Conservation (phyloP, 1,140 invertebrate genomes). For the Orchestia grillus region DNA sequence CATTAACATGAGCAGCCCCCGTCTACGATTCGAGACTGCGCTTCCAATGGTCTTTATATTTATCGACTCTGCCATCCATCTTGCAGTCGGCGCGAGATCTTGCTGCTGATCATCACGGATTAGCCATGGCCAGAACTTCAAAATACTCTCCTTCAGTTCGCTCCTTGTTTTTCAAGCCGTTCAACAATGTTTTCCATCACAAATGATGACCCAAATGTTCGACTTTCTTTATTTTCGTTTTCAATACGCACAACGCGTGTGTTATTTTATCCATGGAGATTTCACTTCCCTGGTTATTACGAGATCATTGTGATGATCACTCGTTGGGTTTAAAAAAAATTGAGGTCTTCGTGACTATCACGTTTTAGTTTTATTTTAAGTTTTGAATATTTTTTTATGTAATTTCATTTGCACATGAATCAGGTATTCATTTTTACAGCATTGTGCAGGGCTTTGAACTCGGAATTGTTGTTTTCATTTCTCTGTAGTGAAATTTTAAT, state of each 20-base stretch:
- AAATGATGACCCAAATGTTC: background rate
- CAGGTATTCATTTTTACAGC: too few relatives aligned
- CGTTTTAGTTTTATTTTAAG: too few relatives aligned
- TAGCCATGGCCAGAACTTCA: background rate
- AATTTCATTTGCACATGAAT: too few relatives aligned
- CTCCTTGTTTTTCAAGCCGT: background rate
- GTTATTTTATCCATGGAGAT: background rate
- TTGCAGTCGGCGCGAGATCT: background rate
- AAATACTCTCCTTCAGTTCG: background rate
- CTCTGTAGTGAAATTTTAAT: background rate
- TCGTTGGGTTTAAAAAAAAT: too few relatives aligned
- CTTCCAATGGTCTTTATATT: background rate
- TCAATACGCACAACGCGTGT: background rate
- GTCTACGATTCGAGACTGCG: background rate
- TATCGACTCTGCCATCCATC: slow-evolving; percentile 18
- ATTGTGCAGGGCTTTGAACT: too few relatives aligned
- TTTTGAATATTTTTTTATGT: too few relatives aligned
- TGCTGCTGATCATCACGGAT: slow-evolving; percentile 3
- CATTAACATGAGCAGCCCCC: background rate
- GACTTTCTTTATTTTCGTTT: background rate
- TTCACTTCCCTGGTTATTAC: background rate
- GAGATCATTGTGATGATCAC: too few relatives aligned
- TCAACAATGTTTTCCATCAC: background rate
- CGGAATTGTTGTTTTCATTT: too few relatives aligned
- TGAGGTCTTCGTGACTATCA: too few relatives aligned